phyloP scores from a whole-genome alignment of 2,113 vertebrate species.

The Cricetomys ansorgei region DNA sequence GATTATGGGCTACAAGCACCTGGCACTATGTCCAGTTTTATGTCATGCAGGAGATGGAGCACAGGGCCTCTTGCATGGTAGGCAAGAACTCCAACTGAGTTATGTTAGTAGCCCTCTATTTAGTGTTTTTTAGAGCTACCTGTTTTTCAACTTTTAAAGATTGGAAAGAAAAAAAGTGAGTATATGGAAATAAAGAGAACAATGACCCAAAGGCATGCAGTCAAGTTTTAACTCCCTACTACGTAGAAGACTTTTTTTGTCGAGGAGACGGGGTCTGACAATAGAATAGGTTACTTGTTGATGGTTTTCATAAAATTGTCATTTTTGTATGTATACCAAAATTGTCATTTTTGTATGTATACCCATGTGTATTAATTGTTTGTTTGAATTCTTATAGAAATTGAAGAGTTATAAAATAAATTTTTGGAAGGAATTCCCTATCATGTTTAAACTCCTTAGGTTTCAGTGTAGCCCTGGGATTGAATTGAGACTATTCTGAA shows the following conservation, averaged over 20 bases:
- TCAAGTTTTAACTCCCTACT: not conserved
- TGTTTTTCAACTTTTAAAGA: constrained; percentile 48
- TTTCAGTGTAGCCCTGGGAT: not conserved
- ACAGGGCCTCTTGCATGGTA: not conserved
- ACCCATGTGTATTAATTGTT: not conserved
- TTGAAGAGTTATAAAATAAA: constrained; percentile 32
- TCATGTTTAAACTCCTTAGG: constrained; percentile 43
- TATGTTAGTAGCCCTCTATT: not conserved
- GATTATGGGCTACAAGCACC: not conserved
- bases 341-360: not conserved
- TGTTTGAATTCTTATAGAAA: constrained; percentile 52
- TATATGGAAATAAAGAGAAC: constrained; percentile 32
- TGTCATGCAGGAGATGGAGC: not conserved
- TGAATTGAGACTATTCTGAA: constrained; percentile 43
- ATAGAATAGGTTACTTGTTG: constrained; percentile 3
- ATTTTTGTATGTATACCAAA: not conserved
- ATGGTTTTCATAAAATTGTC: not conserved
- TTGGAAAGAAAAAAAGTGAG: constrained; percentile 47
- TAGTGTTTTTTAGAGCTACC: constrained; percentile 30
- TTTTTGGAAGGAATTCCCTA: not conserved
- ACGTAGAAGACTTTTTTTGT: not conserved
- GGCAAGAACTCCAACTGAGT: not conserved
- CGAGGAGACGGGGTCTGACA: not conserved
- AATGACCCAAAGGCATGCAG: not conserved
- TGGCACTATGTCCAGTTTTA: not conserved